Evolutionary conservation across 2,797 vertebrate genomes (phyloP).

Genomic region (Myotis vivesi): DNA sequence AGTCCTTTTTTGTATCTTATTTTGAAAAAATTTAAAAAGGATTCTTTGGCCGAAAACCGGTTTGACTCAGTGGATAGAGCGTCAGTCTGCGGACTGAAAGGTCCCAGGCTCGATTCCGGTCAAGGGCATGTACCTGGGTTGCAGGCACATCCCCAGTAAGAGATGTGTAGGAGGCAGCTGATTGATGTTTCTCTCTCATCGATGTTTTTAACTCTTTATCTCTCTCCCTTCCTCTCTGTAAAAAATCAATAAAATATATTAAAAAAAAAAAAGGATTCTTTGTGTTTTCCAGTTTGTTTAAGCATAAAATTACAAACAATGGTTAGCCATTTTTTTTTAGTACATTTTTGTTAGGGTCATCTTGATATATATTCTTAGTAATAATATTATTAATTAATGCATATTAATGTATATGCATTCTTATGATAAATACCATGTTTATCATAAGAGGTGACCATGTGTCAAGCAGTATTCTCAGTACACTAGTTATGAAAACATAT

Average conservation of each 20-base stretch:
- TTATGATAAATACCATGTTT: background rate
- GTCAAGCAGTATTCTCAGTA: background rate
- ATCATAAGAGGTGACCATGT: background rate
- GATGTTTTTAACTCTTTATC: too few species aligned
- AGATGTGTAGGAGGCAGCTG: too few species aligned
- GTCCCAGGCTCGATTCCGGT: too few species aligned
- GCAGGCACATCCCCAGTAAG: too few species aligned
- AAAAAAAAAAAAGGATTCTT: background rate
- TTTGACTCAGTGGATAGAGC: too few species aligned
- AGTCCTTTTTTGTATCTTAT: background rate
- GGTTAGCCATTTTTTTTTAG: background rate
- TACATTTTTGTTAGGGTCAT: background rate
- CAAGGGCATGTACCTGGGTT: too few species aligned
- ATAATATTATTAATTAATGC: background rate
- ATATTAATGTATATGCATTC: background rate
- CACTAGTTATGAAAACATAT: background rate
- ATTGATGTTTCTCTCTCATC: too few species aligned
- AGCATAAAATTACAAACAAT: background rate
- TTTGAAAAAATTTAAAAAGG: background rate
- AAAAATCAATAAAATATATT: too few species aligned
- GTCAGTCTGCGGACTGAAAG: too few species aligned
- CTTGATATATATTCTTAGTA: background rate
- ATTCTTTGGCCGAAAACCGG: too few species aligned
- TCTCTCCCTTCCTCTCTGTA: too few species aligned
- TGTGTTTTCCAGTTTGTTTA: background rate